Evolutionary conservation across 64 coral and sea anemone species (phyloP), one percentile per base, ranked within the genome.

Genomic region (Orbicella faveolata): DNA sequence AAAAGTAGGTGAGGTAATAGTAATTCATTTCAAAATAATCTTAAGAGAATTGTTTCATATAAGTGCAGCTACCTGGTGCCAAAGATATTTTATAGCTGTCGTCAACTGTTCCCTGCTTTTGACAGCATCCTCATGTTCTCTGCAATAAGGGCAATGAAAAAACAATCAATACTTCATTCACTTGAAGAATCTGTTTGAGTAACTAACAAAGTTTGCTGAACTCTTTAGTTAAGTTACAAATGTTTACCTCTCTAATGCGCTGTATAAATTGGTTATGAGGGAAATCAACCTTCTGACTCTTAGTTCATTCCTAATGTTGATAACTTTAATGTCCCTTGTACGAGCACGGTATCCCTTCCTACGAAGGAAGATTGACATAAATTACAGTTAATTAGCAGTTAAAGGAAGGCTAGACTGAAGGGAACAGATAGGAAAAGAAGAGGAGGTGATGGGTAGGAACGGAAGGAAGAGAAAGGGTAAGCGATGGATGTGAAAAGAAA

Each of bases 271-370:
- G 34, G 88, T 88, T 0, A 94, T 70, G 30, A 94, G 74, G 9
- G 88, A 63, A 51, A 79, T 75, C 16, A 93, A 73, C 74, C 95
- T 93, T 34, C 52, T 74, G 36, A 77, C 57, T 73, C 92, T 90
- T 23, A 96, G 18, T 75, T 96, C 92, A 77, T 96, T 93, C 61
- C 92, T 83, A 39, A 90, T 86, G 68, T 84, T 91, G 1, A 96
- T 79, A 9, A 96, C 92, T 75, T 66, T 93, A 0, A 91, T 90
- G 57, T 96, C 78, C 10, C 82, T 93, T 23, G 72, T 96, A 6
- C 95, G 88, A 59, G 92, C 76, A 82, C 61, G 54, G 65, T 94
- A 96, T 10, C 95, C 95, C 59, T 89, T 93, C 95, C 95, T 96
- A 66, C 61, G 70, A 77, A 13, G n/a, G 1, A 26, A 59, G 63